Conservation (phyloP, 2,888 invertebrate species). For the Cantharis rustica region DNA sequence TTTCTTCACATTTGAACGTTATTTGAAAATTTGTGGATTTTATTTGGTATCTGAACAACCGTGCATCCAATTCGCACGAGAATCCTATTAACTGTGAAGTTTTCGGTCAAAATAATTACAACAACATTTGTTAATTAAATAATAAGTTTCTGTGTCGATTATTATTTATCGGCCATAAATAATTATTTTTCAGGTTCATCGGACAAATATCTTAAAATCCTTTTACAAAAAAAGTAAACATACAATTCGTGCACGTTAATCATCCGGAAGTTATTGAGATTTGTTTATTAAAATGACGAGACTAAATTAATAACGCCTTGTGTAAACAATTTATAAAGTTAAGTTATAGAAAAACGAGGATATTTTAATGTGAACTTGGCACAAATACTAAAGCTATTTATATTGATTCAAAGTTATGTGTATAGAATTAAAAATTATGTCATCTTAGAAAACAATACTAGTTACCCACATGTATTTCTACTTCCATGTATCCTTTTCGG, state of each 20-base stretch:
- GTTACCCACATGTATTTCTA: background rate
- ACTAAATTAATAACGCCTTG: background rate
- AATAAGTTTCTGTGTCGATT: background rate
- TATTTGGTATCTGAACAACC: background rate
- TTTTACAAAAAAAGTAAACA: background rate
- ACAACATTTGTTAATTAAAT: too few species aligned
- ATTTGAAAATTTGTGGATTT: background rate
- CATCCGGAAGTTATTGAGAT: background rate
- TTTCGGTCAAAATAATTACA: background rate
- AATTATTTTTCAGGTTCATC: background rate
- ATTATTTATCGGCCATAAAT: background rate
- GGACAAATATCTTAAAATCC: background rate
- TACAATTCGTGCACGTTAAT: background rate
- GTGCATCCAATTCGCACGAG: background rate
- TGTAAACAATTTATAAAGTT: background rate
- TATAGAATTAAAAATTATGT: background rate
- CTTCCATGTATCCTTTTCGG: background rate
- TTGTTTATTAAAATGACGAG: background rate
- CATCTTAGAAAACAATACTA: background rate
- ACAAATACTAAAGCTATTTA: background rate
- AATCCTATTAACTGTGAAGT: background rate
- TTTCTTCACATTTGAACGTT: background rate
- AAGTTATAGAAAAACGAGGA: background rate
- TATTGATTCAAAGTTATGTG: background rate
- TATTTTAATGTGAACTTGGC: background rate